phyloP scores from a whole-genome alignment of 2,888 invertebrate species.

The Trisateles emortualis region DNA sequence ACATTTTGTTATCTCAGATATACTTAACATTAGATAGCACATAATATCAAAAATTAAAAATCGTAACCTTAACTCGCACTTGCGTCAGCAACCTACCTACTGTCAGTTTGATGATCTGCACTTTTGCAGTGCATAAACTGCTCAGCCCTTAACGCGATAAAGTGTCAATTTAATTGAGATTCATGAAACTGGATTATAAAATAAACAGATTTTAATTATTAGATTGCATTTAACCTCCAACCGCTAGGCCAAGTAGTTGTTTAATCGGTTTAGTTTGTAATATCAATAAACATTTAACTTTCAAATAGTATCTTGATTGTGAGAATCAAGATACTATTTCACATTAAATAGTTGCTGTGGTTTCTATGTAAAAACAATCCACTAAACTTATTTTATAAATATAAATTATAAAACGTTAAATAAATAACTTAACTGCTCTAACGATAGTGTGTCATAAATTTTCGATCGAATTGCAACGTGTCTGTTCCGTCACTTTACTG shows the following conservation, averaged over 20 bases:
- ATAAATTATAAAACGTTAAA: constrained; percentile 10
- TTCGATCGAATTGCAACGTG: constrained; percentile 21
- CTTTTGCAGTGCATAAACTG: no score
- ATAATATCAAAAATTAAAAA: no score
- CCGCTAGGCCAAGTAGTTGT: not conserved
- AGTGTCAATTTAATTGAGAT: no score
- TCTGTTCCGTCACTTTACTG: constrained; percentile 40
- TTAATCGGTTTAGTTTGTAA: not conserved
- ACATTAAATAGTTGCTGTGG: not conserved
- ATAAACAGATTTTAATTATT: not conserved
- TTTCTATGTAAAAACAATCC: constrained; percentile 7
- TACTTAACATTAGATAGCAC: no score
- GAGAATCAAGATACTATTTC: not conserved
- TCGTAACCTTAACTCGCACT: no score
- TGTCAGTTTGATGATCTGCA: no score
- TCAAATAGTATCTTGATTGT: no score
- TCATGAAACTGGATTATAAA: not conserved
- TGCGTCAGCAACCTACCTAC: no score
- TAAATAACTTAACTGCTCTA: constrained; percentile 5
- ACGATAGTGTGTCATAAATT: constrained; percentile 7
- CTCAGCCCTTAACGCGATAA: no score
- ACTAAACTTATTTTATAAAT: constrained; percentile 7
- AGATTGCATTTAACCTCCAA: not conserved
- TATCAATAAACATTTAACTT: constrained; percentile 8
- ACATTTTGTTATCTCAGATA: no score